Evolutionary conservation across 2,113 vertebrate genomes (phyloP).

Genomic region (Sebastes schlegelii): DNA sequence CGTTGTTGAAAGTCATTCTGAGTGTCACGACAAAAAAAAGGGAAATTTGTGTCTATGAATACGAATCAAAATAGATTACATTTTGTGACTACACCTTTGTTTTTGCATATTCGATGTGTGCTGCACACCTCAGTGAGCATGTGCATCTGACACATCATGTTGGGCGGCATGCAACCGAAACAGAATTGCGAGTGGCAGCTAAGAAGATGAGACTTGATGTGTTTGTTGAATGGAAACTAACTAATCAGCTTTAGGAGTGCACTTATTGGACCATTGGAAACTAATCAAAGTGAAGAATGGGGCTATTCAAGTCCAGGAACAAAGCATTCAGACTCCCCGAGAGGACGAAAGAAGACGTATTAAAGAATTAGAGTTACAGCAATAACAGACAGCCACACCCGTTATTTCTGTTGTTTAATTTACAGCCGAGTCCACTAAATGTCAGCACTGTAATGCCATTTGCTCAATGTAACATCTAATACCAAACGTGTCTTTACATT

Average conservation of each 20-base stretch:
- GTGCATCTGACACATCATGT: not conserved
- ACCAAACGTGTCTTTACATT: not conserved
- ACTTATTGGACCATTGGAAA: conserved; percentile 67
- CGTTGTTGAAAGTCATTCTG: no score
- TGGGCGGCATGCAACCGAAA: not conserved
- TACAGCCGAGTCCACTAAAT: conserved; percentile 3
- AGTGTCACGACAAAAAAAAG: no score
- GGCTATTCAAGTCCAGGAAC: conserved; percentile 52
- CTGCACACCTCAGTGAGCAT: not conserved
- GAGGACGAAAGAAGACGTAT: conserved; percentile 47
- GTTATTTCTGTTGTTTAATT: conserved; percentile 21
- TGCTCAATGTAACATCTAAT: not conserved
- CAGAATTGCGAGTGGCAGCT: conserved; percentile 5
- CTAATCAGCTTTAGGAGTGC: conserved; percentile 65
- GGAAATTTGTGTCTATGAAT: no score
- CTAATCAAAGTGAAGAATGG: conserved; percentile 65
- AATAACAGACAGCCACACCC: conserved; percentile 25
- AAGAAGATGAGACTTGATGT: conserved; percentile 44
- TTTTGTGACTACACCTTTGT: no score
- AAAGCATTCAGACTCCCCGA: conserved; percentile 34
- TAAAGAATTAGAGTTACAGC: conserved; percentile 34
- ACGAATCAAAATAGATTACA: no score
- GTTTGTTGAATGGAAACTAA: conserved; percentile 57
- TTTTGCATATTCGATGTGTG: not conserved
- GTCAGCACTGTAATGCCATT: not conserved